Conservation (phyloP, 2,797 vertebrate genomes). For the Pseudomugil gertrudae region DNA sequence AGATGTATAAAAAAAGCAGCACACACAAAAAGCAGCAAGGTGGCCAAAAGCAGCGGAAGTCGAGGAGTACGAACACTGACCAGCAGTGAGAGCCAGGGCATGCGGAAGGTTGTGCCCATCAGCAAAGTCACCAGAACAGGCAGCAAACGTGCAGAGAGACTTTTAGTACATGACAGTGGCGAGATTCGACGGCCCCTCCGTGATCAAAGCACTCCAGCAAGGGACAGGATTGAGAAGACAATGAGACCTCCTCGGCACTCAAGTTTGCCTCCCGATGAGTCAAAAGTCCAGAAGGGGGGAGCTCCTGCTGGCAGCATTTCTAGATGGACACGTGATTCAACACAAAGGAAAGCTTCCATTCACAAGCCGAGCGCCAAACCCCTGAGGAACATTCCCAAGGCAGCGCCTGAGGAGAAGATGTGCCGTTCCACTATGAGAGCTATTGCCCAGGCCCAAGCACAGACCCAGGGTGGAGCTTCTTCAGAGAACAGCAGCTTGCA, state of each 20-base stretch:
- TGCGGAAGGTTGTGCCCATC: slow-evolving; percentile 94
- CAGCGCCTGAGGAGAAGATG: slow-evolving; percentile 88
- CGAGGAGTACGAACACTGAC: slow-evolving; percentile 83
- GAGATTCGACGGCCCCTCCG: slow-evolving; percentile 79
- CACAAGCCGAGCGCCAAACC: slow-evolving; percentile 91
- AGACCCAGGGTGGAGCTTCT: slow-evolving; percentile 39
- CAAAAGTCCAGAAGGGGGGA: slow-evolving; percentile 78
- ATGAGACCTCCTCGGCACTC: slow-evolving; percentile 82
- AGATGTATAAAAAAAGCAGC: slow-evolving; percentile 65
- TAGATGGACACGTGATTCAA: slow-evolving; percentile 81
- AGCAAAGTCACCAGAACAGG: slow-evolving; percentile 80
- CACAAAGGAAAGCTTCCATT: slow-evolving; percentile 74
- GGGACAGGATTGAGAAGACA: slow-evolving; percentile 80
- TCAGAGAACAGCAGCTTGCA: slow-evolving; percentile 73
- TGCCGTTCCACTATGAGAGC: slow-evolving; percentile 87
- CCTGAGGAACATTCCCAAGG: slow-evolving; percentile 83
- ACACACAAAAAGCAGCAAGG: slow-evolving; percentile 63
- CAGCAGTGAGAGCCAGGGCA: slow-evolving; percentile 86
- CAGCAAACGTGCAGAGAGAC: slow-evolving; percentile 78
- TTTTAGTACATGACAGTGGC: slow-evolving; percentile 60
- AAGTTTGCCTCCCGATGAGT: slow-evolving; percentile 86
- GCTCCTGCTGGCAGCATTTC: slow-evolving; percentile 62
- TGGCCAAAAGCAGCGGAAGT: slow-evolving; percentile 20
- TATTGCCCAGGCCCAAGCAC: slow-evolving; percentile 60
- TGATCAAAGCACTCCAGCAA: slow-evolving; percentile 84